Base-by-base conservation (phyloP, 2,888 invertebrate genomes). In the Epistrophe grossulariae region DNA sequence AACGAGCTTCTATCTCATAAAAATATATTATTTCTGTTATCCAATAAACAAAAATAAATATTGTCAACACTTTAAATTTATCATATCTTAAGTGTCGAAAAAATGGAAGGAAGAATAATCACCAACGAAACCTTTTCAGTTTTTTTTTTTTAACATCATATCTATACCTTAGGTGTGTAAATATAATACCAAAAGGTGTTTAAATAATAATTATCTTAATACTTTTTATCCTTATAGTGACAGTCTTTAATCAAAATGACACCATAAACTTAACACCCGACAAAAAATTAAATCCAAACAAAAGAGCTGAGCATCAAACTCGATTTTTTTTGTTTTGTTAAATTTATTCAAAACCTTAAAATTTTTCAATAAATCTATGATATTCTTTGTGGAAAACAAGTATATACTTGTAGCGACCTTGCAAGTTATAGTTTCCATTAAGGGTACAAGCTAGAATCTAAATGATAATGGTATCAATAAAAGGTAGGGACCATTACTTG, bases 301-400 rank as follows among this genome's bases (percentile, higher is more conserved):
- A 85, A 85, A 85, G 78, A 85, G 70, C 66, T 78, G 57, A 52
- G 9, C 43, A 43, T 3, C 68, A 15, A 85, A 81, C 78, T 85
- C 31, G 50, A 50, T 38, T 78, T 70, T 62, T 13, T 11, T 0
- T 17, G 10, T 9, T 10, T 17, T 9, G 3, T 17, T 10, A 62
- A 74, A 62, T 24, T 17, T 55, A 31, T 57, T 17, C 72, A 31
- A 48, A 45, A 38, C 31, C 52, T 73, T 60, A 73, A 77, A 60
- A 72, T 4, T 13, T 40, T 35, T 78, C 70, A 78, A 85, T 71
- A 73, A 48, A 52, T 17, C 78, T 64, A 74, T 55, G 28, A 64
- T 55, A 70, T 79, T 73, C 62, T 81, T 72, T 78, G n/a, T n/a
- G 13, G 57, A 77, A 74, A 64, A 60, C 0, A 24, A 62, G 15